phyloP scores from a whole-genome alignment of 2,797 vertebrate species.

The Sparidentex hasta region DNA sequence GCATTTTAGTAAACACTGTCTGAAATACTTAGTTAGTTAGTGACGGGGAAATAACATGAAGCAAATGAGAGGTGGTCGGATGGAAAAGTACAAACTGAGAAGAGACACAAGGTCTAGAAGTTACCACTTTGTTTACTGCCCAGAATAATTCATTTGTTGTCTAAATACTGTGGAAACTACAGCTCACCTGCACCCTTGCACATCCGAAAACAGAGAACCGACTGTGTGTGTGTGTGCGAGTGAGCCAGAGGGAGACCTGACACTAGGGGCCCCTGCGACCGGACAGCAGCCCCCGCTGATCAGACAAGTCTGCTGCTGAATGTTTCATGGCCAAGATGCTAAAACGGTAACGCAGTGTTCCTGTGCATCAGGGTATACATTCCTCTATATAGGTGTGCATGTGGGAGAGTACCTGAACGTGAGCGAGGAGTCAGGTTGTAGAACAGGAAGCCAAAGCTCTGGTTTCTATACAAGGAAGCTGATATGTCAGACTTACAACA shows the following conservation, averaged over 20 bases:
- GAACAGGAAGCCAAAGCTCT: slow-evolving; percentile 75
- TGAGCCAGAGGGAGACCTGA: slow-evolving; percentile 4
- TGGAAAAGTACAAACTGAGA: slow-evolving; percentile 17
- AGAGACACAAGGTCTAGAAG: slow-evolving; percentile 13
- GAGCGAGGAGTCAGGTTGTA: slow-evolving; percentile 68
- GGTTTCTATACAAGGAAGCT: slow-evolving; percentile 69
- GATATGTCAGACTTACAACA: slow-evolving; percentile 46
- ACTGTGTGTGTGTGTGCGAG: slow-evolving; percentile 4
- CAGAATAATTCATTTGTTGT: slow-evolving; percentile 38
- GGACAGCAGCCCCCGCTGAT: slow-evolving; percentile 30
- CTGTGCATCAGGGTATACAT: slow-evolving; percentile 3
- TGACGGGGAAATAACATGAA: not conserved
- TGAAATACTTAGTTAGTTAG: not conserved
- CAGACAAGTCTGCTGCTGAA: slow-evolving; percentile 61
- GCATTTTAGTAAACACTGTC: not conserved
- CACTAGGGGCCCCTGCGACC: slow-evolving; percentile 30
- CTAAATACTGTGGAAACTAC: slow-evolving; percentile 53
- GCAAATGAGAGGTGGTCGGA: not conserved
- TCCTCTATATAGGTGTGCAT: not conserved
- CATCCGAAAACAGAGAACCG: slow-evolving; percentile 12
- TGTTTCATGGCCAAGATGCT: slow-evolving; percentile 66
- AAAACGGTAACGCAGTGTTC: not conserved
- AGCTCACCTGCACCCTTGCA: slow-evolving; percentile 35
- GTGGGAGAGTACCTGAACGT: slow-evolving; percentile 20
- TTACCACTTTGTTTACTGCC: slow-evolving; percentile 12